Conservation (phyloP, 2,797 vertebrate genomes). For the Arrhamphus sclerolepis region DNA sequence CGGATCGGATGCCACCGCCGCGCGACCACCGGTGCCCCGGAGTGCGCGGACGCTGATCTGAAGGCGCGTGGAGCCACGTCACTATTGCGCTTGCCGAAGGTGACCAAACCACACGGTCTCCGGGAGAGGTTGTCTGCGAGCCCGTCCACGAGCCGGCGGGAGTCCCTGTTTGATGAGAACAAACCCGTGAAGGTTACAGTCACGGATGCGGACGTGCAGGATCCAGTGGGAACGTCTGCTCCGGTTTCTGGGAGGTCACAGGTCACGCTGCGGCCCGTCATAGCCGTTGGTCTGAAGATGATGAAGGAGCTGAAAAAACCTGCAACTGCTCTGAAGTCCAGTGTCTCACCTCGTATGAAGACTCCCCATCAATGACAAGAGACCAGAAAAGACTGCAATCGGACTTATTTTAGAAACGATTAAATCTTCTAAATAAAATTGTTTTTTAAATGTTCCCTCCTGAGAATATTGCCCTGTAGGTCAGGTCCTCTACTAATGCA, state of each 20-base stretch:
- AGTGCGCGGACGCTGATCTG: slow-evolving; percentile 15
- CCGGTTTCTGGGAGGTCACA: background rate
- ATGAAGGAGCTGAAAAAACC: slow-evolving; percentile 58
- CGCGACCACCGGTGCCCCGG: background rate
- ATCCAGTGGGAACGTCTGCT: background rate
- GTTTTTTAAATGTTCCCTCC: too few species aligned
- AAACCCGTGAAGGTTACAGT: background rate
- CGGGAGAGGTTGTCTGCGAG: slow-evolving; percentile 60
- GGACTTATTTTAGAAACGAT: too few species aligned
- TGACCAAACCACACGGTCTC: slow-evolving; percentile 78
- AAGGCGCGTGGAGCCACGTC: slow-evolving; percentile 72
- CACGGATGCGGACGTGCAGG: background rate
- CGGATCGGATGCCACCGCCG: background rate
- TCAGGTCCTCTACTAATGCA: too few species aligned
- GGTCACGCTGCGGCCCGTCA: slow-evolving; percentile 15
- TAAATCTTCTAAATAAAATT: too few species aligned
- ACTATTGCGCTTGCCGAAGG: slow-evolving; percentile 65
- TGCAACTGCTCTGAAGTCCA: slow-evolving; percentile 44
- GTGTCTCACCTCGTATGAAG: slow-evolving; percentile 24
- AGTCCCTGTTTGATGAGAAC: slow-evolving; percentile 75
- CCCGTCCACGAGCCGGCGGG: slow-evolving; percentile 66
- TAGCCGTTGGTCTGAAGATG: slow-evolving; percentile 35
- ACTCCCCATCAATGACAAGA: background rate
- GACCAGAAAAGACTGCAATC: too few species aligned
- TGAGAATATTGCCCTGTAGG: too few species aligned